These are phyloP conservation scores for Aeoliscus strigatus DNA, from an alignment of 2,797 vertebrate genomes.

Conservation along the genomic window DNA sequence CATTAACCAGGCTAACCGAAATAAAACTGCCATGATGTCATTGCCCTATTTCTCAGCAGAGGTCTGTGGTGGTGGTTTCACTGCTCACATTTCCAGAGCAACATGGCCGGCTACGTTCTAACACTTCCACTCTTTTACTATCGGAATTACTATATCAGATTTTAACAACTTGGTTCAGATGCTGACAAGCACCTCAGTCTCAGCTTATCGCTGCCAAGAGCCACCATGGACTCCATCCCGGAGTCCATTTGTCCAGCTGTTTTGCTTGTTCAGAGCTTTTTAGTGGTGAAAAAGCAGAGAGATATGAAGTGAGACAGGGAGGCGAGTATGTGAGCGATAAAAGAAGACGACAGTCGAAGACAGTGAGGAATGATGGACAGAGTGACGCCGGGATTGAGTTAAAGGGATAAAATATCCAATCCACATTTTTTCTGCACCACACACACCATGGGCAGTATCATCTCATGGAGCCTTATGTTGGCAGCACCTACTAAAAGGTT, in stretches of 20 bases:
- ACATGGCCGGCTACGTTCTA: constrained; percentile 49
- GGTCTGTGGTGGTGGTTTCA: constrained; percentile 43
- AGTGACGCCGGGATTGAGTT: constrained; percentile 32
- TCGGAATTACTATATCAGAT: constrained; percentile 69
- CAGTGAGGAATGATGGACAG: constrained; percentile 10
- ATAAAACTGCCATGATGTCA: constrained; percentile 33
- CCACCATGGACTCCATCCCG: constrained; percentile 62
- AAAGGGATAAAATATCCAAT: constrained; percentile 19
- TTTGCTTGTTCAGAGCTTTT: constrained; percentile 54
- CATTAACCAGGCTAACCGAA: constrained; percentile 4
- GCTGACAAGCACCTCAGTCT: constrained; percentile 56
- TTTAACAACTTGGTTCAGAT: constrained; percentile 69
- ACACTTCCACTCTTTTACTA: constrained; percentile 55
- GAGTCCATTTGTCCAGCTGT: constrained; percentile 65
- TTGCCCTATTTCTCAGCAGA: constrained; percentile 24
- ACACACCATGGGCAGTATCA: constrained; percentile 16
- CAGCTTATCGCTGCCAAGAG: constrained; percentile 50
- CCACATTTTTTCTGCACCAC: constrained; percentile 21
- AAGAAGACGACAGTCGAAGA: constrained; percentile 22
- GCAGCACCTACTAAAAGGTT: no score
- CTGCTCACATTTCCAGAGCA: constrained; percentile 50
- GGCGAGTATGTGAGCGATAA: constrained; percentile 15
- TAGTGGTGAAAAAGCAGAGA: constrained; percentile 25
- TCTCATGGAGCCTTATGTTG: constrained; percentile 47
- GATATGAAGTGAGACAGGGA: constrained; percentile 3